Evolutionary conservation across 1,140 invertebrate species (phyloP), one percentile per base, ranked within the genome.

Genomic region (Cepaea nemoralis): DNA sequence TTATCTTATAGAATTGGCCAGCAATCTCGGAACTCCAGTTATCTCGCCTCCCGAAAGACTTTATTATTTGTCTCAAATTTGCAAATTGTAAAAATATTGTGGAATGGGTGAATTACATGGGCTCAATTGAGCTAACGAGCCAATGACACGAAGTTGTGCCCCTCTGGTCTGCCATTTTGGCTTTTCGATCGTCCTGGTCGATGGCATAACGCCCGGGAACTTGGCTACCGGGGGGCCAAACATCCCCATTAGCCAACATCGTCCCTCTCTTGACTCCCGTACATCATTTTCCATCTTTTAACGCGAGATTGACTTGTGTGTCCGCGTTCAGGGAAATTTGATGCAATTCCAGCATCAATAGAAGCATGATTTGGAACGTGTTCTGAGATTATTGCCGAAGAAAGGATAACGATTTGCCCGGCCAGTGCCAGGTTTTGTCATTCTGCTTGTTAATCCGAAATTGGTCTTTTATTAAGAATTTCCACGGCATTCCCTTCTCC

Each of bases 61-160:
- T 48, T 67, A 83, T 82, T 84, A 82, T 81, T 81, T 66, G 73
- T 37, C 71, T 69, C 74, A 83, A 84, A 83, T 84, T 83, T 74
- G 81, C 81, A 84, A 84, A 84, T 84, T 63, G 81, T 81, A 83
- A 83, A 83, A 84, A 84, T 83, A 84, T 82, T 82, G 78, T 81
- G 74, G 63, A 84, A 81, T 84, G 74, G 42, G 76, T 59, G 79
- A 84, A 81, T 78, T 83, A 73, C 75, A 82, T 82, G 67, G 83
- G 74, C 74, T 84, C 83, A 83, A 84, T 84, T 75, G 75, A 75
- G 66, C 83, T 84, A 84, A 84, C 83, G 78, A 84, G 83, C 27
- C 82, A 81, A 77, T 81, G 79, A 83, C 82, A 83, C 31, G 82
- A 31, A 48, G 59, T 69, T 27, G 74, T 75, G 24, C 48, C 76